Evolutionary conservation across 2,797 vertebrate genomes (phyloP).

Genomic region (Chelmon rostratus): DNA sequence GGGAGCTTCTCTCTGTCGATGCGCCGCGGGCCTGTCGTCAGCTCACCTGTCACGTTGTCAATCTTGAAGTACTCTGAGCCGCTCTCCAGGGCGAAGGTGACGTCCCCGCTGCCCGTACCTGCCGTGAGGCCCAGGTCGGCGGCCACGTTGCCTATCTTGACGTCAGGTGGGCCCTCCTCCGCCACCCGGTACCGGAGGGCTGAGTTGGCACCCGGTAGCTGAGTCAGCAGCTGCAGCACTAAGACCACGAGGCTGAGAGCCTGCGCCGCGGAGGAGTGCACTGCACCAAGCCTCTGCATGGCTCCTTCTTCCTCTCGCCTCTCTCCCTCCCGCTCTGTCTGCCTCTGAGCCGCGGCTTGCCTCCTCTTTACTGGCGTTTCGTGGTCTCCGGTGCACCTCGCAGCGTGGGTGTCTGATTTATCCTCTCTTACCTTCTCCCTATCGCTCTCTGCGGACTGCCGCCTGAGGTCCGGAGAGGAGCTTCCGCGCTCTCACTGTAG

Average conservation of each 20-base stretch:
- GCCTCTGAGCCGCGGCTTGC: slow-evolving; percentile 40
- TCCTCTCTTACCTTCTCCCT: slow-evolving; percentile 56
- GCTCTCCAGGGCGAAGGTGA: slow-evolving; percentile 97
- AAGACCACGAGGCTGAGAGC: slow-evolving; percentile 86
- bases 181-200: slow-evolving; percentile 95
- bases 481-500: slow-evolving; percentile 63
- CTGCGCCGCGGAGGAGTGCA: slow-evolving; percentile 81
- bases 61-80: slow-evolving; percentile 97
- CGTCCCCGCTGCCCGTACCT: slow-evolving; percentile 93
- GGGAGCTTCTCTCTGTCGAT: slow-evolving; percentile 98
- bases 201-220: slow-evolving; percentile 90
- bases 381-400: slow-evolving; percentile 54
- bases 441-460: slow-evolving; percentile 71
- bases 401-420: slow-evolving; percentile 76
- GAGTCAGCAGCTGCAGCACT: slow-evolving; percentile 91
- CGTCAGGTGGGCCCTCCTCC: slow-evolving; percentile 94
- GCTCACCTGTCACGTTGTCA: slow-evolving; percentile 97
- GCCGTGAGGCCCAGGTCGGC: slow-evolving; percentile 93
- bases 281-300: slow-evolving; percentile 87
- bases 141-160: slow-evolving; percentile 96
- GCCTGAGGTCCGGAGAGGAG: slow-evolving; percentile 72
- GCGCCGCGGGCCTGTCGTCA: slow-evolving; percentile 92
- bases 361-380: slow-evolving; percentile 53
- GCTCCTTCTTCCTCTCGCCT: slow-evolving; percentile 66
- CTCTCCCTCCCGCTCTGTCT: slow-evolving; percentile 35